Conservation (phyloP, 2,113 vertebrate genomes). For the Nanorana parkeri region DNA sequence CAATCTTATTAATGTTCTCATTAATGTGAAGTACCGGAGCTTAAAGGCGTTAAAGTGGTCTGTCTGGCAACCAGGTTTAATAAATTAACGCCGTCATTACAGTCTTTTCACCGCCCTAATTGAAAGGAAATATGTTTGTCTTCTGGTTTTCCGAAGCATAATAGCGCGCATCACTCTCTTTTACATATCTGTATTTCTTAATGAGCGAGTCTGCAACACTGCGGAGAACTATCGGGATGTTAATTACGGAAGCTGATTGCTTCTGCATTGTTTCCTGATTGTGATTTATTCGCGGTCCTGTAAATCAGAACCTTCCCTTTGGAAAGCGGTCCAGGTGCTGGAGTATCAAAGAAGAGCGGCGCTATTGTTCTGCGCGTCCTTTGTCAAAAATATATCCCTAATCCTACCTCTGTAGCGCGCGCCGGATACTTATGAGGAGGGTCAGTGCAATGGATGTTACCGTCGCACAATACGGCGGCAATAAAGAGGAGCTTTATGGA, state of each 20-base stretch:
- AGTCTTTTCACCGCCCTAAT: neutral
- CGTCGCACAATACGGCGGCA: neutral
- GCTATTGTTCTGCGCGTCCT: neutral
- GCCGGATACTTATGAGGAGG: neutral
- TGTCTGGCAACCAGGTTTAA: neutral
- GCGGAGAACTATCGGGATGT: neutral
- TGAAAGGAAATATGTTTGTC: constrained; percentile 14
- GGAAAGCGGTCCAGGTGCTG: constrained; percentile 26
- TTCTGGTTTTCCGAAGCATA: constrained; percentile 13
- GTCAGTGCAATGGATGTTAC: neutral
- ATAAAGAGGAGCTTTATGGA: neutral
- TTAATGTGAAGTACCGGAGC: neutral
- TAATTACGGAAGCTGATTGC: constrained; percentile 30
- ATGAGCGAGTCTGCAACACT: neutral
- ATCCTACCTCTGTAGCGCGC: neutral
- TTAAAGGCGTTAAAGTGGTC: neutral
- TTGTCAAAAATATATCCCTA: constrained; percentile 32
- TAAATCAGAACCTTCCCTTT: constrained; percentile 8
- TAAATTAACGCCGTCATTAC: neutral
- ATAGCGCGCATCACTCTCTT: constrained; percentile 15
- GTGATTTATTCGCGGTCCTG: constrained; percentile 26
- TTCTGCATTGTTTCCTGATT: constrained; percentile 24
- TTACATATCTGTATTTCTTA: constrained; percentile 46
- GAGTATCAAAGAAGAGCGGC: neutral
- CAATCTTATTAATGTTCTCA: neutral